Evolutionary conservation across 2,888 invertebrate genomes (phyloP), one percentile per base, ranked within the genome.

Genomic region (Beris chalybata): DNA sequence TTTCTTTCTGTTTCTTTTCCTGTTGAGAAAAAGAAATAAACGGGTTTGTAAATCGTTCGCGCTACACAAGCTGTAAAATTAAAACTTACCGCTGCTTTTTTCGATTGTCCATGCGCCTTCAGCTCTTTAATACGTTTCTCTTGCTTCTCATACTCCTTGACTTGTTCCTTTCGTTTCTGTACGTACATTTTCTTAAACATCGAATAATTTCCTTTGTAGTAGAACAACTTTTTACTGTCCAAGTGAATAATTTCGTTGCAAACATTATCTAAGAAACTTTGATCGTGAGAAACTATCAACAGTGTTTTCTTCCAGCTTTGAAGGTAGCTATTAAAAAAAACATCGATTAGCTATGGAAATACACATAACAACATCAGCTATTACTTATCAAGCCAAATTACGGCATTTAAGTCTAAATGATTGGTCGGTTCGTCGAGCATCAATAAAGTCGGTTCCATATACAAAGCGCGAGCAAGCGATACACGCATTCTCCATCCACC

Each of bases 401-500:
- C 99, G 71, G 99, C 99, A 77, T 99, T 99, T 67, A 99, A 85
- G 85, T 99, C 99, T 74, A 99, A 89, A 82, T 99, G 99, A 83
- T 99, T 99, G 0, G 99, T 99, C 71, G 99, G 99, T 85, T 99
- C 99, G 82, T 99, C 99, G 43, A 99, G 88, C 79, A 99, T 84
- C 31, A 99, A 82, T n/a, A 99, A 82, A 1, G 98, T 97, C 0
- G 99, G 99, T 81, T 98, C 98, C 68, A 99, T 85, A 78, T 97
- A 99, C 22, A 99, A 83, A 4, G 99, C 98, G 78, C 97, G 87
- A 1, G 97, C 98, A 50, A 99, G 82, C 0, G 97, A 98, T 4
- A 99, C 97, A 76, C 99, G 89, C 99, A 99, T 99, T 71, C 99
- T 86, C 99, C 99, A 99, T 55, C 99, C 99, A 74, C 92, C 93